phyloP scores from a whole-genome alignment of 2,888 invertebrate species.

The Cryptophagus acutangulus region DNA sequence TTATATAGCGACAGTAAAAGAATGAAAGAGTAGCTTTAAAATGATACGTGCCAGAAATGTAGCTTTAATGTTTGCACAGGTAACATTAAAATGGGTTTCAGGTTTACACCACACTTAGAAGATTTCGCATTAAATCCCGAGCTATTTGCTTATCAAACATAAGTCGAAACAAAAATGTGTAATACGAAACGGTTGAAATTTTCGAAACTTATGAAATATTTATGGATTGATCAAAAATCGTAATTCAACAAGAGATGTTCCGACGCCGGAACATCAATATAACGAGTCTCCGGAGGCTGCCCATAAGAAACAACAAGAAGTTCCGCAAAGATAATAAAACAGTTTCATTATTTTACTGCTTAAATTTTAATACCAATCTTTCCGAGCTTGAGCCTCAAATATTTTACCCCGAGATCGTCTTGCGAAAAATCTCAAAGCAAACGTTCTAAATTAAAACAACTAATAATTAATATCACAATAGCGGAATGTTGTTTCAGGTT shows the following conservation, averaged over 20 bases:
- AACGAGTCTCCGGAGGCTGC: conserved; percentile 25
- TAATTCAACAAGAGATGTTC: conserved; percentile 27
- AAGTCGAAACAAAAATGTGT: background rate
- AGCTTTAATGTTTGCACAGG: background rate
- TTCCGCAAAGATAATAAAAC: conserved; percentile 32
- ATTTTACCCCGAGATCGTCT: no score
- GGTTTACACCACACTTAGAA: conserved; percentile 3
- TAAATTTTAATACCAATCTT: conserved; percentile 34
- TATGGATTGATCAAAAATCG: conserved; percentile 33
- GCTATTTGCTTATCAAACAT: conserved; percentile 6
- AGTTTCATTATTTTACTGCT: conserved; percentile 35
- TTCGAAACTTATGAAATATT: conserved; percentile 31
- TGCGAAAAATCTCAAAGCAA: no score
- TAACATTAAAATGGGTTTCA: conserved; percentile 3
- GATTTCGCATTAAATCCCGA: conserved; percentile 2
- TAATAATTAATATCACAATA: no score
- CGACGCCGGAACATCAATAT: conserved; percentile 24
- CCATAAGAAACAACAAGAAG: conserved; percentile 29
- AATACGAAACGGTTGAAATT: conserved; percentile 10
- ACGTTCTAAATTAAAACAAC: no score
- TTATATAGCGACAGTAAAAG: no score
- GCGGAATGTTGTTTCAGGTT: no score
- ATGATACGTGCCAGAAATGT: background rate
- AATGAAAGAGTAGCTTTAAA: no score
- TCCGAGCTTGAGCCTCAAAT: conserved; percentile 9